Base-by-base conservation (phyloP, 1,140 invertebrate genomes). In the Lysiphlebus fabarum region DNA sequence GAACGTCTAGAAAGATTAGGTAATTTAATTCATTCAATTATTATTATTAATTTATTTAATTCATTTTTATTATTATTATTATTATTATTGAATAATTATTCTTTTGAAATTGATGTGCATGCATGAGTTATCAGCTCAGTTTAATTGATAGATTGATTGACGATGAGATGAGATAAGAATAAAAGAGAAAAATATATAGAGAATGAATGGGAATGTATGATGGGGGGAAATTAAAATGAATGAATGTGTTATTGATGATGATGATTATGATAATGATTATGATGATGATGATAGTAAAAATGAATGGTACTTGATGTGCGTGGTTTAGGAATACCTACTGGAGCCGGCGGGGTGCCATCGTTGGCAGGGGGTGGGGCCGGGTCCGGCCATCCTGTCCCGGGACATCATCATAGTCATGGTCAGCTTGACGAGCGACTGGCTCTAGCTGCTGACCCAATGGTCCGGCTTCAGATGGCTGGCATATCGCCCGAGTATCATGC, bases 391-490 rank as follows among this genome's bases (percentile, higher is more conserved):
- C 73, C 71, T 67, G 71, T 72, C 65, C 70, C 71, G 66, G 72
- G 69, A 70, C 75, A 76, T 71, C 83, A 83, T 70, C 85, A 85
- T 68, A 83, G 84, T 47, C 83, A 85, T 68, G 83, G 84, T 47
- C 83, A 81, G 70, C 75, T 88, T 62, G 85, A 86, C 58, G 88
- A 90, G 71, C 76, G 88, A 62, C 78, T 90, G 65, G 87, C 86
- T 61, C 74, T 89, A 64, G 84, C 86, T 60, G 86, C 85, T 53
- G 88, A 90, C 75, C 87, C 88, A 54, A 86, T 90, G 83, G 84
- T 90, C 66, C 86, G 91, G 53, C 81, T 93, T 60, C 90, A 93
- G 81, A 91, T 94, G 89, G 90, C 90, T 64, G 89, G 90, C 67
- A 88, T 90, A 65, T 88, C 86, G 66, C 88, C 86, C 59, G 89